These are phyloP conservation scores for Temnothorax rugatulus DNA, from an alignment of 2,888 invertebrate species.

Conservation along the genomic window DNA sequence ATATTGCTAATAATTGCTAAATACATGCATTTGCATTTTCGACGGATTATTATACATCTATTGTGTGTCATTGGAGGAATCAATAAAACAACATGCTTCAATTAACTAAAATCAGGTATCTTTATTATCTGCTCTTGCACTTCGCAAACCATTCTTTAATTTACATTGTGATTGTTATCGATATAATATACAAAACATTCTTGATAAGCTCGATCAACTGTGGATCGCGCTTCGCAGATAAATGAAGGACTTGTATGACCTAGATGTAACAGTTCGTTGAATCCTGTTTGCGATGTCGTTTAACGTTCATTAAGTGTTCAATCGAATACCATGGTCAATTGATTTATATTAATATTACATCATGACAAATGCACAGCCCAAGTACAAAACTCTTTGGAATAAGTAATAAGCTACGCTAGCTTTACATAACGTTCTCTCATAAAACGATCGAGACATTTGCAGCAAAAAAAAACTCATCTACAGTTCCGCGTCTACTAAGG, in stretches of 20 bases:
- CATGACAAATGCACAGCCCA: constrained; percentile 34
- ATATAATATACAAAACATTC: constrained; percentile 26
- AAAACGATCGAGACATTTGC: constrained; percentile 10
- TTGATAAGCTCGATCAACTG: constrained; percentile 4
- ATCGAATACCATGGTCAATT: constrained; percentile 10
- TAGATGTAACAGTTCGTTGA: constrained; percentile 30
- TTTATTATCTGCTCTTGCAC: constrained; percentile 38
- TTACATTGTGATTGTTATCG: constrained; percentile 32
- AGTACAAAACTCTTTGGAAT: constrained; percentile 37
- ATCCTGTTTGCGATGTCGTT: neutral
- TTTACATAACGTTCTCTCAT: constrained; percentile 12
- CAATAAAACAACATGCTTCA: constrained; percentile 5
- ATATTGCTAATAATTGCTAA: neutral
- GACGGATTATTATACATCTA: neutral
- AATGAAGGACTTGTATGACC: constrained; percentile 5
- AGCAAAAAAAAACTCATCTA: constrained; percentile 12
- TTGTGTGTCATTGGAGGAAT: neutral
- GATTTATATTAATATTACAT: constrained; percentile 15
- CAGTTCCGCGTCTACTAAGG: neutral
- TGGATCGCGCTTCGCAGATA: constrained; percentile 17
- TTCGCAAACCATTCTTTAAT: constrained; percentile 25
- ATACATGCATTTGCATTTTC: neutral
- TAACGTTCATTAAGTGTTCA: constrained; percentile 4
- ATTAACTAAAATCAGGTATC: constrained; percentile 38
- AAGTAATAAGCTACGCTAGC: constrained; percentile 21